phyloP scores from a whole-genome alignment of 2,113 vertebrate species.

The Calidris pugnax region DNA sequence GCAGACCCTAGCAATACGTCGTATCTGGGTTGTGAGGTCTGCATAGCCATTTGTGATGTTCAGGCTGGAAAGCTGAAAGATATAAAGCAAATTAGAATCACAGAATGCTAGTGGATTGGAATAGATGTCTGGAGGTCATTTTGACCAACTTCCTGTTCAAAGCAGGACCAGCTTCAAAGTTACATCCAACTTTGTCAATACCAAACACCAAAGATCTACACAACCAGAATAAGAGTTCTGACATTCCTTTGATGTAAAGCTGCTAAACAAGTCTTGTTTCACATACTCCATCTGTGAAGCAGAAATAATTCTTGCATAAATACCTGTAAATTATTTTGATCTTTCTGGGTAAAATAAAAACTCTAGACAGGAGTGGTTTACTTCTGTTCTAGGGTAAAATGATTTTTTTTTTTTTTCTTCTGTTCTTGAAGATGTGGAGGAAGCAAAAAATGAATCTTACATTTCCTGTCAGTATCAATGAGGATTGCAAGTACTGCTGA shows the following conservation, averaged over 20 bases:
- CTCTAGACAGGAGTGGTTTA: background rate
- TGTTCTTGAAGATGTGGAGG: background rate
- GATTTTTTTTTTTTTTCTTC: background rate
- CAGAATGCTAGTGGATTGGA: background rate
- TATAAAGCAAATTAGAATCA: background rate
- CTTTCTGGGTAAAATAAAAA: constrained; percentile 8
- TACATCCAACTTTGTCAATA: background rate
- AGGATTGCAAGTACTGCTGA: background rate
- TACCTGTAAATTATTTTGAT: constrained; percentile 36
- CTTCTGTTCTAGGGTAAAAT: background rate
- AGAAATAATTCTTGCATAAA: constrained; percentile 34
- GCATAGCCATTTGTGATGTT: background rate
- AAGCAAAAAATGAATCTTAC: background rate
- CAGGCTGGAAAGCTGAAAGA: background rate
- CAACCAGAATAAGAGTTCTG: background rate
- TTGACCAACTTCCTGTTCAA: background rate
- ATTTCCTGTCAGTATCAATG: background rate
- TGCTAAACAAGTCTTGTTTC: constrained; percentile 28
- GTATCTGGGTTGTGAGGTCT: background rate
- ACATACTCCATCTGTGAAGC: background rate
- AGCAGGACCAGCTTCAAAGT: constrained; percentile 10
- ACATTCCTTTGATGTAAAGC: constrained; percentile 9
- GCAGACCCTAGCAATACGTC: background rate
- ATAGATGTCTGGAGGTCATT: background rate
- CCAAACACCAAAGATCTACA: background rate